Evolutionary conservation across 2,113 vertebrate species (phyloP), one percentile per base, ranked within the genome.

Genomic region (Dinomys branickii): DNA sequence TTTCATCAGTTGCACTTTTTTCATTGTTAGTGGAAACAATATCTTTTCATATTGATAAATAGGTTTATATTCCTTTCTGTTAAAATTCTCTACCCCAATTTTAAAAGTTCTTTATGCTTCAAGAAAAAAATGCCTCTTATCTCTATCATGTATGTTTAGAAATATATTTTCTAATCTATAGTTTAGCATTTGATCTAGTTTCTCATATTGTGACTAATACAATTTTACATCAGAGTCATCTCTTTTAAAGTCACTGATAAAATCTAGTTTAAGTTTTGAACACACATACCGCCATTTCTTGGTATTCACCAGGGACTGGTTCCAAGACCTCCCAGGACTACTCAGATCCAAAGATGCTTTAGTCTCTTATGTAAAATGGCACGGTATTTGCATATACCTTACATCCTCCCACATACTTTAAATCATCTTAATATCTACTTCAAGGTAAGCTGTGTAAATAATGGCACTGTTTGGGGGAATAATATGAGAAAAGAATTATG

Each of bases 181-280:
- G 50, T 50, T 88, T 91, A 77, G 87, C 75, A 85, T 90, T 82
- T 96, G n/a, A 96, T 91, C 82, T 88, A 7, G 7, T 82, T 75
- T 59, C 61, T 93, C 24, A 19, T 84, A 94, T 73, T 92, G 2
- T 93, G 61, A 87, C 85, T 35, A 47, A 94, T n/a, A 77, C 0
- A 69, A 7, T 77, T 95, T 85, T 93, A 41, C 67, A 73, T 86
- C 88, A 83, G 16, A 65, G 30, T 88, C 52, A 87, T 75, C 56
- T 77, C 56, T 77, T 92, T 96, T 90, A 87, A 52, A 86, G 50
- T 65, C 47, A 93, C 33, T 33, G 86, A 73, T n/a, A 89, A 92
- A 88, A 96, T 50, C 84, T 90, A 87, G 28, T 54, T 86, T 91
- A 71, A 38, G 69, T 90, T 96, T 94, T 95, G n/a, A 92, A 92